Conservation (phyloP, 92 coral and sea anemone species). For the Epizoanthus rinbou region DNA sequence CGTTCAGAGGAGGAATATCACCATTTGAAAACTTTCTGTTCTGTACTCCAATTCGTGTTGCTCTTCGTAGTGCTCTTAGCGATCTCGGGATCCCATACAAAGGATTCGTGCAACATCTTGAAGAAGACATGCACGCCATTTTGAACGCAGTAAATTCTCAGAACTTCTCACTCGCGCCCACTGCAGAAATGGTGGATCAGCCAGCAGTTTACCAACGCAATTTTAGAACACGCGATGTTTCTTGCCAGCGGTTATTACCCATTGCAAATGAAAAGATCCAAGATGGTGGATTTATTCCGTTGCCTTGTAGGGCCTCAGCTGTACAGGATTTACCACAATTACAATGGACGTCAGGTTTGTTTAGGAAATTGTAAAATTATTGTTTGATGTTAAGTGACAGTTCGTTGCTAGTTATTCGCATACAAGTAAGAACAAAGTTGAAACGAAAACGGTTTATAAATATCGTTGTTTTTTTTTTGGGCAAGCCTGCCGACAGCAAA, state of each 20-base stretch:
- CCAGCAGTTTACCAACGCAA: constrained; percentile 11
- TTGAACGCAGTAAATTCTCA: not conserved
- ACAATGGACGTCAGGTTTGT: constrained; percentile 75
- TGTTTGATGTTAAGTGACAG: not conserved
- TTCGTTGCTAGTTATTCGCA: not conserved
- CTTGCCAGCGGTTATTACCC: constrained; percentile 33
- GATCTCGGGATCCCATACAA: constrained; percentile 25
- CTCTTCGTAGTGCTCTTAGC: constrained; percentile 35
- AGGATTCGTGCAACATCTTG: constrained; percentile 11
- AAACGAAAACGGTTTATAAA: no score
- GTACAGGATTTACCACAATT: constrained; percentile 63
- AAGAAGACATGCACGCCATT: constrained; percentile 33
- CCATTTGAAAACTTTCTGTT: constrained; percentile 60
- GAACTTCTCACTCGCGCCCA: constrained; percentile 8
- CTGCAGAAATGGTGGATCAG: not conserved
- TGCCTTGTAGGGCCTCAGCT: constrained; percentile 89
- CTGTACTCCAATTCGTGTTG: constrained; percentile 23
- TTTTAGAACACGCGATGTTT: not conserved
- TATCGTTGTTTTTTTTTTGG: not conserved
- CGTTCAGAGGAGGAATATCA: constrained; percentile 76
- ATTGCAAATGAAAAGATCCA: constrained; percentile 29
- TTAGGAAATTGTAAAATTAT: not conserved
- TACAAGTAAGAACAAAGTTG: not conserved
- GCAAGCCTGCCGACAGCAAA: not conserved
- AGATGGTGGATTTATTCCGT: constrained; percentile 78